Base-by-base conservation (phyloP, 2,113 vertebrate species). In the Labrus mixtus region DNA sequence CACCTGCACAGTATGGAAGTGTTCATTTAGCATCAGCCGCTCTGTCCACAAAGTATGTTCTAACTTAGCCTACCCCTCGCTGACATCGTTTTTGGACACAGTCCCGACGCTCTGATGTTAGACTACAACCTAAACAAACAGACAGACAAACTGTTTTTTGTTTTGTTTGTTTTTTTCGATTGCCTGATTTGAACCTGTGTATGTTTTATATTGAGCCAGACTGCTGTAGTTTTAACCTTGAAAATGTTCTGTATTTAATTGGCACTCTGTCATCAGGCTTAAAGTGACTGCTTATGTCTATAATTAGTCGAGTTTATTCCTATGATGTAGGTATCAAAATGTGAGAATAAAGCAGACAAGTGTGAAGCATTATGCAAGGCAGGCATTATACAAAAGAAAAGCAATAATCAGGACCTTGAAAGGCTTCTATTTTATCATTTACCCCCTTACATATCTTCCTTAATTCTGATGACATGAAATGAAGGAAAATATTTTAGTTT, bases 301-400 rank as follows among this genome's bases (percentile, higher is more conserved):
- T 85, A 81, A 81, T 82, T 55, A 80, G 69, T 61, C 0, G 37
- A 81, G 59, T 77, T 87, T 25, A 63, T 51, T 69, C 23, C 63
- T 76, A 60, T 88, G 76, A 65, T 55, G 37, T 33, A 33, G 45
- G 68, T 60, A 77, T 68, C 61, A 88, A 62, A 88, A 54, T 43
- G 63, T 4, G 19, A 29, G 62, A 68, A 75, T n/a, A 78, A 81
- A 78, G 62, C 65, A 25, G 22, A 68, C 67, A 51, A 61, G 41
- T 51, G 16, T 46, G 39, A 62, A 43, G n/a, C 6, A 0, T 33
- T n/a, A n/a, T n/a, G n/a, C n/a, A n/a, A n/a, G n/a, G 57, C 16
- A 13, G 55, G 37, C 33, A 56, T 61, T 41, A 54, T 63, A 66
- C 39, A 63, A 41, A 77, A 72, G 55, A 79, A 83, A 87, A 46